phyloP scores from a whole-genome alignment of 2,888 invertebrate species.

The Luffia ferchaultella region DNA sequence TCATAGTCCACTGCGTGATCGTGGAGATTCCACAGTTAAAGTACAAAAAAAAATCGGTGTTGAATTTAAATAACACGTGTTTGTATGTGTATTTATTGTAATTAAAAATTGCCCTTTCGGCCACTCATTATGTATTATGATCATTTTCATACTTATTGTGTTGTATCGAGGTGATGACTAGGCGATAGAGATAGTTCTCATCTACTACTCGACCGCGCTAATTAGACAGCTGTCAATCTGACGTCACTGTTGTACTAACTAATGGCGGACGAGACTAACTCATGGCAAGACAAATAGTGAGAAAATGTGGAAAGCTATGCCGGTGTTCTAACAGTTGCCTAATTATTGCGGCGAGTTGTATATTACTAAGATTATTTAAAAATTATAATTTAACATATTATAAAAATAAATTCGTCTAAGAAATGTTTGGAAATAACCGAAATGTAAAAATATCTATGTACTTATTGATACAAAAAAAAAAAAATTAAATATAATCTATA shows the following conservation, averaged over 20 bases:
- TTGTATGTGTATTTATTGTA: conserved; percentile 56
- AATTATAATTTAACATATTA: conserved; percentile 27
- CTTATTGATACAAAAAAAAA: background rate
- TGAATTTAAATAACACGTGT: conserved; percentile 54
- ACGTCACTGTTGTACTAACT: too few relatives aligned
- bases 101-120: conserved; percentile 52
- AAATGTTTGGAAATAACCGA: conserved; percentile 43
- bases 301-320: too few relatives aligned
- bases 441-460: conserved; percentile 17
- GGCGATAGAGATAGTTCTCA: too few relatives aligned
- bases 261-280: too few relatives aligned
- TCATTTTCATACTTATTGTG: conserved; percentile 31
- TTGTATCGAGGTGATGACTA: too few relatives aligned
- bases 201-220: too few relatives aligned
- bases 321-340: too few relatives aligned
- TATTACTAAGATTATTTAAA: conserved; percentile 15
- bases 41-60: conserved; percentile 66
- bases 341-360: conserved; percentile 37
- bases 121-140: conserved; percentile 15
- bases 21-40: conserved; percentile 54
- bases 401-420: conserved; percentile 48
- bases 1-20: conserved; percentile 59
- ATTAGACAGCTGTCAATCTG: too few relatives aligned
- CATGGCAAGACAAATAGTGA: too few relatives aligned
- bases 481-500: conserved; percentile 40